These are phyloP conservation scores for Spisula subtruncata DNA, from an alignment of 2,888 invertebrate genomes.

Conservation along the genomic window DNA sequence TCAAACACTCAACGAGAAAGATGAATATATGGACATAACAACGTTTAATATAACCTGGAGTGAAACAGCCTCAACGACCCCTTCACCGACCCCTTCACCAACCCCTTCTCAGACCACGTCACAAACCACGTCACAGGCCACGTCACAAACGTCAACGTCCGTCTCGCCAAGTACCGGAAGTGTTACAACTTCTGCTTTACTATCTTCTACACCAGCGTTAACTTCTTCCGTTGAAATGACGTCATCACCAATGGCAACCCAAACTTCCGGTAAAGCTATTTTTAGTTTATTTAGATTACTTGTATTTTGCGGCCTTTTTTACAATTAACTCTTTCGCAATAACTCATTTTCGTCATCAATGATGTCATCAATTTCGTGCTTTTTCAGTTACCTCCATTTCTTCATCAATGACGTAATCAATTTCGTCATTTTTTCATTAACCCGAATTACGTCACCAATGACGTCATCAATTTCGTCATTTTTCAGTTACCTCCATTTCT, in stretches of 20 bases:
- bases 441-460: background rate
- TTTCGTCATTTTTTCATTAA: background rate
- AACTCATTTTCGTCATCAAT: too few relatives aligned
- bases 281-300: too few relatives aligned
- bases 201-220: background rate
- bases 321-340: too few relatives aligned
- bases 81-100: background rate
- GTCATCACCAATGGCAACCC: conserved; percentile 8
- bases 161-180: background rate
- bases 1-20: conserved; percentile 5
- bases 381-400: background rate
- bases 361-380: too few relatives aligned
- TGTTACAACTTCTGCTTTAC: too few relatives aligned
- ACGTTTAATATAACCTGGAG: background rate
- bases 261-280: background rate
- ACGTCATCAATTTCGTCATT: too few relatives aligned
- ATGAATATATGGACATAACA: conserved; percentile 27
- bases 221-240: conserved; percentile 29
- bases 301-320: too few relatives aligned
- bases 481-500: too few relatives aligned
- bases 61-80: background rate
- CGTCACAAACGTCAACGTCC: background rate
- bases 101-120: background rate
- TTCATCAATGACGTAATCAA: conserved; percentile 17
- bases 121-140: background rate